Conservation (phyloP, 2,888 invertebrate genomes). For the Scrobipalpa costella region DNA sequence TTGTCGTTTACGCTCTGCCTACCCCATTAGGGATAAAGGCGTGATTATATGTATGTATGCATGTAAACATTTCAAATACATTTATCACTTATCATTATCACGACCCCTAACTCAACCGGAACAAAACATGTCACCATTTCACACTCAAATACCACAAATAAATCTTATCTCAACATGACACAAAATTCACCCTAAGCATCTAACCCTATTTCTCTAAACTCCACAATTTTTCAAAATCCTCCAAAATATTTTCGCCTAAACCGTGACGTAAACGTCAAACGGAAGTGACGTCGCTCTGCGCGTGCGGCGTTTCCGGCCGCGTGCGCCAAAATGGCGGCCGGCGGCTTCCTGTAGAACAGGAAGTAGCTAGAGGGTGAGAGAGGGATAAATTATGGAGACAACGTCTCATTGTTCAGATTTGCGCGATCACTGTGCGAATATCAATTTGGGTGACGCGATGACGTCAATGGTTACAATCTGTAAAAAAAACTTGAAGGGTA, state of each 20-base stretch:
- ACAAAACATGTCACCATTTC: slow-evolving; percentile 9
- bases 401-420: slow-evolving; percentile 54
- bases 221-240: slow-evolving; percentile 46
- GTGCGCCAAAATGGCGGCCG: slow-evolving; percentile 79
- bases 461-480: neutral
- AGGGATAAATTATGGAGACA: slow-evolving; percentile 74
- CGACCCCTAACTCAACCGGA: neutral
- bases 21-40: too few relatives aligned
- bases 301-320: slow-evolving; percentile 77
- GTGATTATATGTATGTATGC: too few relatives aligned
- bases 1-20: too few relatives aligned
- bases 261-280: slow-evolving; percentile 32
- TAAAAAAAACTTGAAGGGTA: too few relatives aligned
- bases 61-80: neutral
- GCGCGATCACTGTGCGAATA: slow-evolving; percentile 52
- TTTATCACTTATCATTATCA: neutral
- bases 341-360: slow-evolving; percentile 64
- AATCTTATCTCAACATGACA: slow-evolving; percentile 7
- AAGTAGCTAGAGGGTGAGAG: slow-evolving; percentile 61
- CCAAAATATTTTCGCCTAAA: slow-evolving; percentile 70
- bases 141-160: slow-evolving; percentile 28
- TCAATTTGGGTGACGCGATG: slow-evolving; percentile 6
- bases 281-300: slow-evolving; percentile 70
- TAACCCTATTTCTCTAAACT: slow-evolving; percentile 15
- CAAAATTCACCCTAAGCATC: neutral